Evolutionary conservation across 2,113 vertebrate genomes (phyloP), one percentile per base, ranked within the genome.

Genomic region (Calonectris borealis): DNA sequence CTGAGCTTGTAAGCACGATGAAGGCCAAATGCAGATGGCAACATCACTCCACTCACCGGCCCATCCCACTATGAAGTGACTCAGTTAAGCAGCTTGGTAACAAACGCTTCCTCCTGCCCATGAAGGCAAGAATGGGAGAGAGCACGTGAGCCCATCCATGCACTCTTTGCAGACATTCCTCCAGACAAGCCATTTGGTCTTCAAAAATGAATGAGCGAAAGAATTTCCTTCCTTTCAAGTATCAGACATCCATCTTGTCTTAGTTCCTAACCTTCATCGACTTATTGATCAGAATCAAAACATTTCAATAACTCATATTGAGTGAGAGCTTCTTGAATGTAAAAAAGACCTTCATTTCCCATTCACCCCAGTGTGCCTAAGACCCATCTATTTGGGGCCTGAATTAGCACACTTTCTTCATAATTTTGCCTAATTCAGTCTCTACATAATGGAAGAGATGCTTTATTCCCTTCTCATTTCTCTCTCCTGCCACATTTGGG

Each of bases 41-140:
- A 69, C 49, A 65, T 6, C 40, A 25, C 42, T 51, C 60, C 57
- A 61, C 13, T 79, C 62, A 85, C 83, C 10, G 27, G 36, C 65
- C 78, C 55, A 85, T 44, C 77, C 32, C 57, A 92, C 86, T 89
- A 61, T 24, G 52, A 57, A 94, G 54, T 90, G 78, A 93, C 36
- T 96, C 83, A 89, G n/a, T 96, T 88, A 90, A 96, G 93, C 38
- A 95, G 72, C 78, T 95, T 48, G 19, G 32, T 27, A 94, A 90
- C 65, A 96, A 78, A 94, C 1, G 48, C 55, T 96, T 88, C 83
- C 76, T 93, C 65, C 85, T 96, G 80, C 79, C 86, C 94, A 76
- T 0, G 0, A 93, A 78, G 66, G 54, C 44, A 86, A 83, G 83
- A 97, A 94, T 44, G 44, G 85, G 77, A 81, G 68, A 95, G 44